A percentile compares a stretch with the other conserved stretches of the same genome.
phyloP scores from a whole-genome alignment of 2,113 vertebrate genomes.

The Salvator merianae region DNA sequence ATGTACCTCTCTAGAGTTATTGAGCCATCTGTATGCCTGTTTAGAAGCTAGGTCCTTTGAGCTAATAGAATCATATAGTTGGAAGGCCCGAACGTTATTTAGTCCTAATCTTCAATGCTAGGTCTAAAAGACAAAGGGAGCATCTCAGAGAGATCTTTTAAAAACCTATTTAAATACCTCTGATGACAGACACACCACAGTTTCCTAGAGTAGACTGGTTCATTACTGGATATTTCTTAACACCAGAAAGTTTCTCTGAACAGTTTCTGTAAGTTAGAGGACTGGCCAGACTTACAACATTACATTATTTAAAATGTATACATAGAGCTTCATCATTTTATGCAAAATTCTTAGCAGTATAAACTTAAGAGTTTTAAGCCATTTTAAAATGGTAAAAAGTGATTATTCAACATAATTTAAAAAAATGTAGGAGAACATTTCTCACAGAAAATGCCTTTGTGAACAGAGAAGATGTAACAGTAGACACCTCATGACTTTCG shows the following conservation, averaged over 20 bases:
- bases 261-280: too few species aligned
- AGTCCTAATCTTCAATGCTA: background rate
- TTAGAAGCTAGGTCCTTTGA: background rate
- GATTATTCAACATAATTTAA: too few species aligned
- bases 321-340: too few species aligned
- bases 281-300: too few species aligned
- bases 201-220: background rate
- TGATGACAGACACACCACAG: background rate
- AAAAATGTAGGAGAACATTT: too few species aligned
- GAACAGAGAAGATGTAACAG: too few species aligned
- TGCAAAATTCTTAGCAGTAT: too few species aligned
- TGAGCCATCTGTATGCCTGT: background rate
- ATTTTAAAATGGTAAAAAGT: too few species aligned
- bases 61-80: background rate
- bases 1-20: background rate
- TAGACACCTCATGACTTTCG: too few species aligned
- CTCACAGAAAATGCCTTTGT: too few species aligned
- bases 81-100: background rate
- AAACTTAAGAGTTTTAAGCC: too few species aligned
- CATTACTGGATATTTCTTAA: background rate
- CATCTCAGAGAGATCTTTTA: background rate
- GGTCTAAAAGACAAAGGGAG: background rate
- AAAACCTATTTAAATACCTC: background rate
- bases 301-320: too few species aligned
- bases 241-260: background rate